Evolutionary conservation across 1,140 invertebrate genomes (phyloP), one percentile per base, ranked within the genome.

Genomic region (Metaphire vulgaris): DNA sequence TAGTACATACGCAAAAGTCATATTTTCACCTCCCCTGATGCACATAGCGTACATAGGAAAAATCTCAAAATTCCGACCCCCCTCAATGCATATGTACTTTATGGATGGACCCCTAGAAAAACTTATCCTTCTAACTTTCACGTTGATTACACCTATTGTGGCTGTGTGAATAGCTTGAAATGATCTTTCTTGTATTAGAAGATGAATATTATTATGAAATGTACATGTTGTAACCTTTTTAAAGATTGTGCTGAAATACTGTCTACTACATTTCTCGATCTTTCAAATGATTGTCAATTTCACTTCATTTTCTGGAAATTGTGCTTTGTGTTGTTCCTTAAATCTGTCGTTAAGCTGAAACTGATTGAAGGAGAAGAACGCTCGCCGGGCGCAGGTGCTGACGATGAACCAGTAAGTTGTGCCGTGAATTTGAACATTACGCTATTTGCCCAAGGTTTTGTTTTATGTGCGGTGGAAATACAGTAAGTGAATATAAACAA

Each of bases 301-400:
- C 16, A 41, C 21, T 21, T n/a, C 6, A 64, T 14, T 74, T 33
- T n/a, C 32, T 56, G 26, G 2, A 6, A 21, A 2, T 0, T n/a
- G n/a, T 16, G 1, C 29, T 6, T 67, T 28, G 30, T 41, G 31
- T 12, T 32, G 56, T 73, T 73, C 34, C 41, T 33, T 69, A 66
- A 68, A n/a, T 30, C 33, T 21, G n/a, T n/a, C 28, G 12, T 1
- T 29, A 70, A 85, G 82, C 76, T 87, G 67, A 76, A 79, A 30
- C 72, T 84, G 76, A 85, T 87, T 78, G 82, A 86, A 77, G 85
- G 85, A 26, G 86, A 87, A 76, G 85, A 86, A 75, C 83, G 84
- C 71, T 81, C 83, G 30, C 75, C 79, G 30, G 74, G 78, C 56
- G 79, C 78, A 2, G 74, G 79, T 70, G 70, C 76, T 28, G 77